Base-by-base conservation (phyloP, 2,797 vertebrate genomes). In the Coendou prehensilis region DNA sequence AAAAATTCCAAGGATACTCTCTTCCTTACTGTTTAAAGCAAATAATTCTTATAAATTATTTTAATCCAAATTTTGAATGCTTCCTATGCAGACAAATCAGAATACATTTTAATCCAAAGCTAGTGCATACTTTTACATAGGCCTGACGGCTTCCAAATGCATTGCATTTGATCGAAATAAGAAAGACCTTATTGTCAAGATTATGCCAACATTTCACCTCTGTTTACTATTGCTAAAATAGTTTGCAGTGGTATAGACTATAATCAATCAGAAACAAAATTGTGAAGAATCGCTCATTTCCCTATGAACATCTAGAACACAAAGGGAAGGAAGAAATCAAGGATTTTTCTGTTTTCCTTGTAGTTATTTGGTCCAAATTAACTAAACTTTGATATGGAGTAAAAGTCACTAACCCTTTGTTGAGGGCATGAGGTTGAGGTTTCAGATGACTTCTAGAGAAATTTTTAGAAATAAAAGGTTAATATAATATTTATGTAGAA, bases 381-480 rank as follows among this genome's bases (percentile, higher is more conserved):
- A 11, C 52, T 86, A 90, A 33, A 85, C 54, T 71, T 73, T n/a
- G 1, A 87, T 69, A 37, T 13, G 56, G 64, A 88, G 91, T 14
- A 59, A 92, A 54, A 84, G 52, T 14, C 7, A 92, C 1, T 89
- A 83, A 71, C 5, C 75, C 73, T 84, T 76, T 89, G 59, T 50
- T 89, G 22, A 52, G 13, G 33, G 50, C 23, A 78, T 20, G 7
- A 80, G 13, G 8, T 75, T 26, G 76, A 94, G n/a, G 45, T 79
- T 96, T 92, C 15, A 88, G 33, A 47, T 61, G 15, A 90, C 80
- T 96, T 96, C 23, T 56, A 84, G 22, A 84, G 11, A 93, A 95
- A 91, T 52, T 22, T 93, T 86, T 84, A 80, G 30, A 93, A 93
- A 91, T 37, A 23, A 79, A 87, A 45, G 30, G 87, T 41, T 76